phyloP scores from a whole-genome alignment of 2,113 vertebrate genomes.

The Syngnathus typhle region DNA sequence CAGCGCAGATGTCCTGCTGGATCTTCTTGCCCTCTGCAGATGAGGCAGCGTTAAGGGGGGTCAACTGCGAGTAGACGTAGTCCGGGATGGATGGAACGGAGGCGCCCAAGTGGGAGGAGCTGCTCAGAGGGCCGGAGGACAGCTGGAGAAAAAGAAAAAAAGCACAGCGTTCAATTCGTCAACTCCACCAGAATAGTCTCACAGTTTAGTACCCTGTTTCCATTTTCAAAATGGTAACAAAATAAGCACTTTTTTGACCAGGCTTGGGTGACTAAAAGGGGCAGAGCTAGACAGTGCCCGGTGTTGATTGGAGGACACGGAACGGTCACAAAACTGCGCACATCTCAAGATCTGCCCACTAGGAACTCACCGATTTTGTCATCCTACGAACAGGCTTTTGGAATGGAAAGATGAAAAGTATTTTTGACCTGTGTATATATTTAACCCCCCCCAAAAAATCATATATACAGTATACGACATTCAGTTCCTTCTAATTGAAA shows the following conservation, averaged over 20 bases:
- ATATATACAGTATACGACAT: too few species aligned
- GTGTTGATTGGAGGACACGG: not conserved
- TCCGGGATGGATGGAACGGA: constrained; percentile 86
- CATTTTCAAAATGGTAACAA: not conserved
- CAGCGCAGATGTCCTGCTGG: constrained; percentile 82
- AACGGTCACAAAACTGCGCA: not conserved
- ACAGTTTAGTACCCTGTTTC: not conserved
- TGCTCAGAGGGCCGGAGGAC: constrained; percentile 57
- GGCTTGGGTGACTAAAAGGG: not conserved
- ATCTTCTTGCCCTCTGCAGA: constrained; percentile 78
- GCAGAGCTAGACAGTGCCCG: not conserved
- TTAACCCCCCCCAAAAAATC: too few species aligned
- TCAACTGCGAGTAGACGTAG: constrained; percentile 78
- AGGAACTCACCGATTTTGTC: constrained; percentile 72
- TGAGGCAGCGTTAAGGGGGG: constrained; percentile 57
- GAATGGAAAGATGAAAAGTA: constrained; percentile 8
- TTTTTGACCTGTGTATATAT: not conserved
- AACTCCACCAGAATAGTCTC: not conserved
- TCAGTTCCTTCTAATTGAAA: not conserved
- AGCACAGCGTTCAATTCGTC: not conserved
- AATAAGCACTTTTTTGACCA: not conserved
- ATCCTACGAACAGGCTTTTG: constrained; percentile 71
- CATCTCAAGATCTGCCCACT: constrained; percentile 9
- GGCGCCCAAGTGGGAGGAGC: constrained; percentile 63
- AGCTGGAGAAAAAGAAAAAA: constrained; percentile 33